phyloP scores from a whole-genome alignment of 2,888 invertebrate genomes.

The Hydroisotoma schaefferi region DNA sequence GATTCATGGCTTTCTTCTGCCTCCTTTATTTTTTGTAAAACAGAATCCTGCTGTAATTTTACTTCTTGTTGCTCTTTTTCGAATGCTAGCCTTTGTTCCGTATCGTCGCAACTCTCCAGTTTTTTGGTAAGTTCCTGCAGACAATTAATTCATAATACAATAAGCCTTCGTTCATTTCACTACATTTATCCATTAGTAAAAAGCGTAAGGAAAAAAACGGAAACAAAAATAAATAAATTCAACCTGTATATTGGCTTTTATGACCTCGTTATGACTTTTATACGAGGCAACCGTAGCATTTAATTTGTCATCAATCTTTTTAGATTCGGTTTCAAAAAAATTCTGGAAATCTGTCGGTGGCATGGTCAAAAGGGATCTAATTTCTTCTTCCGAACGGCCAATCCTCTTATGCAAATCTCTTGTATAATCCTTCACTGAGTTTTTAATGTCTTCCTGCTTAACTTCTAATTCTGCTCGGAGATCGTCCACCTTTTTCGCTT shows the following conservation, averaged over 20 bases:
- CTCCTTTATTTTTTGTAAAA: constrained; percentile 30
- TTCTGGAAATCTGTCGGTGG: constrained; percentile 40
- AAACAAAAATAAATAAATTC: constrained; percentile 3
- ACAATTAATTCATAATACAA: background rate
- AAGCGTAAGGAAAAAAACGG: constrained; percentile 10
- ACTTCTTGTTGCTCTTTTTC: constrained; percentile 32
- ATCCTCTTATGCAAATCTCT: constrained; percentile 35
- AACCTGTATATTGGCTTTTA: constrained; percentile 41
- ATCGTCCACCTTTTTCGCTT: constrained; percentile 41
- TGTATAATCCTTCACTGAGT: constrained; percentile 26
- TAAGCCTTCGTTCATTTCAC: no score
- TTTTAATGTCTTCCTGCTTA: constrained; percentile 35
- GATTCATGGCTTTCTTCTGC: constrained; percentile 15
- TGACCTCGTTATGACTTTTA: constrained; percentile 30
- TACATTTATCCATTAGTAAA: background rate
- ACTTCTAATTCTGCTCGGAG: constrained; percentile 36
- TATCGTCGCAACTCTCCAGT: constrained; percentile 28
- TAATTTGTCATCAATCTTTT: constrained; percentile 40
- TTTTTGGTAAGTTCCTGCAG: constrained; percentile 36
- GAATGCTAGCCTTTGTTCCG: constrained; percentile 19
- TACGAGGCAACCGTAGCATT: constrained; percentile 27
- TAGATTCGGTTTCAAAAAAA: constrained; percentile 33
- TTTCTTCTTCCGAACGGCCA: constrained; percentile 35
- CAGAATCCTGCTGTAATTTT: constrained; percentile 27
- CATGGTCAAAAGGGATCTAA: constrained; percentile 36